Percentiles rank a stretch among this genome's conserved stretches.
Evolutionary conservation across 2,888 invertebrate species (phyloP).

Genomic region (Papilio elwesi): DNA sequence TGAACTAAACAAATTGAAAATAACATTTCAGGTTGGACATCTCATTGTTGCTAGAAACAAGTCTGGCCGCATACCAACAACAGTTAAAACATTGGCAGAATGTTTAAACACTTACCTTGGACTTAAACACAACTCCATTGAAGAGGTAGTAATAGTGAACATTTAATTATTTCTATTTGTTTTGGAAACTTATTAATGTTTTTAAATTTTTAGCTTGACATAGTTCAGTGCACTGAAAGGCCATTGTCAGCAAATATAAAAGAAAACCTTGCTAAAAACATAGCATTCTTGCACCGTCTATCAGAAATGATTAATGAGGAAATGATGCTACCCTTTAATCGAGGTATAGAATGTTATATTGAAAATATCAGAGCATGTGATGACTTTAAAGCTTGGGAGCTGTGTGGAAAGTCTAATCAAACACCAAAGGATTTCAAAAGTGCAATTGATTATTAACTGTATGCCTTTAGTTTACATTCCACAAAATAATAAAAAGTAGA

Average conservation of each 20-base stretch:
- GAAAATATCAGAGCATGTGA: constrained; percentile 74
- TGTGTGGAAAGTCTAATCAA: constrained; percentile 73
- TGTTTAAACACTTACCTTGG: constrained; percentile 75
- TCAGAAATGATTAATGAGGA: constrained; percentile 77
- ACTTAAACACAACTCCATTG: constrained; percentile 64
- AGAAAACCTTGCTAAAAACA: constrained; percentile 74
- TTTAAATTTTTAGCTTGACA: constrained; percentile 69
- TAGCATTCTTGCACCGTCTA: constrained; percentile 73
- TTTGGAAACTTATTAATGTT: not conserved
- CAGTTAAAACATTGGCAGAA: constrained; percentile 70
- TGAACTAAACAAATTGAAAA: not conserved
- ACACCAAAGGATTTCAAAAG: constrained; percentile 77
- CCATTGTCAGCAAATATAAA: constrained; percentile 71
- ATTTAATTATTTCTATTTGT: not conserved
- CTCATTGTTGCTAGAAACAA: constrained; percentile 75
- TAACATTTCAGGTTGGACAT: constrained; percentile 74
- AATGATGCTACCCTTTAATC: constrained; percentile 73
- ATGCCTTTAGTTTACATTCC: constrained; percentile 58
- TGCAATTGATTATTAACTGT: constrained; percentile 75
- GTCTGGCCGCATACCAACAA: constrained; percentile 64
- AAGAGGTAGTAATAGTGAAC: constrained; percentile 68
- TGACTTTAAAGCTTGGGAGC: constrained; percentile 79
- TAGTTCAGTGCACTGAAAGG: constrained; percentile 74
- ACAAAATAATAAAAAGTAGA: constrained; percentile 56
- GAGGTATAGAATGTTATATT: constrained; percentile 76